These are phyloP conservation scores for Synergus umbraculus DNA, from an alignment of 2,888 invertebrate species.

Conservation along the genomic window DNA sequence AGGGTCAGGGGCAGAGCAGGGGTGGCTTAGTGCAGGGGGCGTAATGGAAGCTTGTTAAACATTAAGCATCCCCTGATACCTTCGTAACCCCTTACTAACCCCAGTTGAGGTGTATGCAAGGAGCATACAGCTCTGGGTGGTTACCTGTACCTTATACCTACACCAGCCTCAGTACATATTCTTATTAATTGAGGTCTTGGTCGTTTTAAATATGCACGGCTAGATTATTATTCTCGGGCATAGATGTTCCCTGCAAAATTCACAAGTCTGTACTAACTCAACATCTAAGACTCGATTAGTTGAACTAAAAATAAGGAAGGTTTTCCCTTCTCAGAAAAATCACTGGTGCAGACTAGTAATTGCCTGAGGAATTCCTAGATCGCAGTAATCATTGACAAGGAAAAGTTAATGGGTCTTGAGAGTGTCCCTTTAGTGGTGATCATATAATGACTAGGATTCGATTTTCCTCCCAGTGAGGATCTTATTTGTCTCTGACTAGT, in stretches of 20 bases:
- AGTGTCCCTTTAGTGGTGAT: conserved; percentile 25
- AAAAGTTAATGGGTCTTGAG: conserved; percentile 20
- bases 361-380: conserved; percentile 4
- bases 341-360: not conserved
- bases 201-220: conserved; percentile 69
- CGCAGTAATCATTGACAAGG: conserved; percentile 7
- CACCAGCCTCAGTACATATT: conserved; percentile 73
- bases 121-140: conserved; percentile 62
- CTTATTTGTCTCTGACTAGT: conserved; percentile 28
- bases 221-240: not conserved
- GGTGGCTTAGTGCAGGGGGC: conserved; percentile 58
- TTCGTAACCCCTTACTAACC: conserved; percentile 72
- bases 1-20: conserved; percentile 47
- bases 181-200: conserved; percentile 75
- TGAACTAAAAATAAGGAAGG: not conserved
- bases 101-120: conserved; percentile 69
- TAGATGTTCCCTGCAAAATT: not conserved
- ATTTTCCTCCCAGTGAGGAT: not conserved
- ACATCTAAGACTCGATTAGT: not conserved
- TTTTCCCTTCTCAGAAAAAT: not conserved
- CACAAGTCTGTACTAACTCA: not conserved
- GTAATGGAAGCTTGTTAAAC: conserved; percentile 77
- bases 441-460: not conserved
- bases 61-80: conserved; percentile 76
- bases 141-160: conserved; percentile 63